These are phyloP conservation scores for Halictus rubicundus DNA, from an alignment of 1,140 invertebrate genomes.

Conservation along the genomic window DNA sequence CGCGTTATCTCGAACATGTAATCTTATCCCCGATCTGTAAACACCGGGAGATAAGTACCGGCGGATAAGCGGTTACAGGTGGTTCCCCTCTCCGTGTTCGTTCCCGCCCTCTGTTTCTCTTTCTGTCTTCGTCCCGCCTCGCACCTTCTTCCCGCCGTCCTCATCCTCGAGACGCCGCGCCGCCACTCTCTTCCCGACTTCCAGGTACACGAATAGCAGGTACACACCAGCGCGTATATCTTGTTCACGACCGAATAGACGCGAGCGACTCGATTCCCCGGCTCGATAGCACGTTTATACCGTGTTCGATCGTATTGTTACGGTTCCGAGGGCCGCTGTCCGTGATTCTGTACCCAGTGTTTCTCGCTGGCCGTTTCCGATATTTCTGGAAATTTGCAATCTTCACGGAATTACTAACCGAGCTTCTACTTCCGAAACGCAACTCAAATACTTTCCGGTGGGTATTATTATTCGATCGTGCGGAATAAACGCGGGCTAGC, in stretches of 20 bases:
- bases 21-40: constrained; percentile 64
- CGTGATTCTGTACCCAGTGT: not conserved
- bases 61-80: constrained; percentile 61
- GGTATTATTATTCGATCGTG: too few species aligned
- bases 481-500: too few species aligned
- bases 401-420: too few species aligned
- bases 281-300: not conserved
- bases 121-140: not conserved
- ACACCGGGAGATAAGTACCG: constrained; percentile 60
- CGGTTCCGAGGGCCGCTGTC: not conserved
- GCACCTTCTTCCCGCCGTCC: constrained; percentile 13
- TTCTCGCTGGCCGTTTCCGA: not conserved
- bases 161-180: not conserved
- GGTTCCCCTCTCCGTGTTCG: constrained; percentile 43
- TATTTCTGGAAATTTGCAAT: too few species aligned
- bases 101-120: constrained; percentile 16
- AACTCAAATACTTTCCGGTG: too few species aligned
- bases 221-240: not conserved
- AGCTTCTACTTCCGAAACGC: too few species aligned
- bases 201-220: constrained; percentile 1
- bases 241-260: not conserved
- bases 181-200: constrained; percentile 3
- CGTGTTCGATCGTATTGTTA: not conserved
- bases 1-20: constrained; percentile 52
- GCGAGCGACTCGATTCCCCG: not conserved